A percentile compares a stretch with the other conserved stretches of the same genome.
These are phyloP conservation scores for Myxocyprinus asiaticus DNA, from an alignment of 2,113 vertebrate species.

Conservation along the genomic window DNA sequence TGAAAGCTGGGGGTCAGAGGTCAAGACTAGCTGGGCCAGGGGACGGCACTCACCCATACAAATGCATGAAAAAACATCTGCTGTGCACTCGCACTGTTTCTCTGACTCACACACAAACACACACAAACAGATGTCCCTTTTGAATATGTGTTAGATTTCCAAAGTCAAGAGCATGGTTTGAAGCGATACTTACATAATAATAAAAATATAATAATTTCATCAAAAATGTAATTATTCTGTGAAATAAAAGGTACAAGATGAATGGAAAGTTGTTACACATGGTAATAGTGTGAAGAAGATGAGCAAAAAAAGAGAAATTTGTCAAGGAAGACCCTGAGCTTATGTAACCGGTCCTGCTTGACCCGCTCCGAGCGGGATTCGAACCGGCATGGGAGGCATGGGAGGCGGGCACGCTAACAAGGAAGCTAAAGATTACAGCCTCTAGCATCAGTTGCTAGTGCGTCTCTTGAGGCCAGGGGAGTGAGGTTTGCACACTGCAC, in stretches of 20 bases:
- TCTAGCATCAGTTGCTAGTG: too few species aligned
- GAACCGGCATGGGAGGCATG: too few species aligned
- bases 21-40: constrained; percentile 66
- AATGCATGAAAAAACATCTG: constrained; percentile 73
- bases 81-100: constrained; percentile 44
- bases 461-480: too few species aligned
- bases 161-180: constrained; percentile 38
- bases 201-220: too few species aligned
- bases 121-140: constrained; percentile 8
- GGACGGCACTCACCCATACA: constrained; percentile 65
- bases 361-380: too few species aligned
- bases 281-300: not conserved
- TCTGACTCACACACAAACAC: constrained; percentile 18
- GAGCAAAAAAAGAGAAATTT: constrained; percentile 53
- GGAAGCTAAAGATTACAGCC: too few species aligned
- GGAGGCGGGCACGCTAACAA: too few species aligned
- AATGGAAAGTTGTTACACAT: not conserved
- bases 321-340: too few species aligned
- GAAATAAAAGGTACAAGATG: too few species aligned
- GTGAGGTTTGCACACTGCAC: too few species aligned
- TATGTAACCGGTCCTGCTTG: too few species aligned
- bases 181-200: not conserved
- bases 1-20: constrained; percentile 65
- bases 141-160: not conserved
- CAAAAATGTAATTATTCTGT: too few species aligned